Conservation (phyloP, 2,797 vertebrate genomes). For the Denticeps clupeoides region DNA sequence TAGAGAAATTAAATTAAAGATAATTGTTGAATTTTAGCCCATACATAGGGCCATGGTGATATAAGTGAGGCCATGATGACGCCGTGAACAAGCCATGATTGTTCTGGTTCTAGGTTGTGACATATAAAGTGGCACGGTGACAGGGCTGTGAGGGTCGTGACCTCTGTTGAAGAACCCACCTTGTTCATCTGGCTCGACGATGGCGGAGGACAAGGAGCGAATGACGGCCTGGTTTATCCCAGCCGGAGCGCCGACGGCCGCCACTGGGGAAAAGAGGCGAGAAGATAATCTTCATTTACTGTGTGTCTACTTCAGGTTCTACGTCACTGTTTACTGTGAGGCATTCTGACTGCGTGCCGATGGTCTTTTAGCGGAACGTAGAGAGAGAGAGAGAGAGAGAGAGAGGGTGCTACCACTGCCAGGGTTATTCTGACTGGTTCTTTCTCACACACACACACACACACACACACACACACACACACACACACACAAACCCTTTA, state of each 20-base stretch:
- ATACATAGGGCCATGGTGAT: too few species aligned
- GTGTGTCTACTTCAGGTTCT: too few species aligned
- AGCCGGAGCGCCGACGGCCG: conserved; percentile 30
- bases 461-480: not conserved
- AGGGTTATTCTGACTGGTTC: not conserved
- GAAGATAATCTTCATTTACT: too few species aligned
- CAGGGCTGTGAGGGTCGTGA: too few species aligned
- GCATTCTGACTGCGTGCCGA: too few species aligned
- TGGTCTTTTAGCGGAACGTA: not conserved
- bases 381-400: not conserved
- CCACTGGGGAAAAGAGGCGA: conserved; percentile 19
- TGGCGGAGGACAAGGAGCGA: conserved; percentile 40
- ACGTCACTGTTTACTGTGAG: too few species aligned
- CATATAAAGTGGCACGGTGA: too few species aligned
- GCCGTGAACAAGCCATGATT: too few species aligned
- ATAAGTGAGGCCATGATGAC: too few species aligned
- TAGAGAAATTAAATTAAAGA: too few species aligned
- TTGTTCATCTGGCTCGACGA: conserved; percentile 48
- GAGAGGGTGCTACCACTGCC: not conserved
- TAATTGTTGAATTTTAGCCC: too few species aligned
- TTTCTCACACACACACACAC: conserved; percentile 1
- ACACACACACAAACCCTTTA: not conserved
- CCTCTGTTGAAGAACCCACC: conserved; percentile 26
- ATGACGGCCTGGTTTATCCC: conserved; percentile 41
- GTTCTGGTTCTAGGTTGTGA: too few species aligned